Percentiles rank a stretch among this genome's conserved stretches.
Conservation (phyloP, 2,888 invertebrate genomes). For the Pseudanteris insignis region DNA sequence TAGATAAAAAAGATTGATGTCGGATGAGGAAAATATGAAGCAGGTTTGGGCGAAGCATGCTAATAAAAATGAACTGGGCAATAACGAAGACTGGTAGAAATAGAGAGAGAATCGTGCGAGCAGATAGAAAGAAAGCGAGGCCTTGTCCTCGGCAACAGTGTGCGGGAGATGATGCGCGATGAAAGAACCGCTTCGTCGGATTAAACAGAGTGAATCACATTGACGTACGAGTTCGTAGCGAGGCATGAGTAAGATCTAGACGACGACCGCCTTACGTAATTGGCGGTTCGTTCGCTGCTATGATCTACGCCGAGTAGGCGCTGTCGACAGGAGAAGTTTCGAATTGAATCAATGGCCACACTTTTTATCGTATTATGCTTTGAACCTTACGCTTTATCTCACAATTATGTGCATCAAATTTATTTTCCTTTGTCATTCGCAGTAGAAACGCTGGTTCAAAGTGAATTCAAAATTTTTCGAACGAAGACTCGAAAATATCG, state of each 20-base stretch:
- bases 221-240: constrained; percentile 42
- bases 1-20: no score
- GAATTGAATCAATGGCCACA: constrained; percentile 37
- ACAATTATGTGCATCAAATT: not conserved
- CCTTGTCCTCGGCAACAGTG: no score
- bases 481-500: no score
- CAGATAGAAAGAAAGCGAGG: no score
- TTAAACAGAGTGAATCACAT: constrained; percentile 51
- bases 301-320: constrained; percentile 37
- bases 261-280: constrained; percentile 46
- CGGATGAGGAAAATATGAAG: no score
- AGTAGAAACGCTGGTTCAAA: no score
- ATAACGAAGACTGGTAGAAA: no score
- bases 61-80: no score
- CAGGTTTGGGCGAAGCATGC: no score
- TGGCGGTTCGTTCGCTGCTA: constrained; percentile 38
- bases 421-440: no score
- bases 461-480: no score
- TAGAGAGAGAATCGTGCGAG: no score
- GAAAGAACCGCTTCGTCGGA: constrained; percentile 47
- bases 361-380: constrained; percentile 14
- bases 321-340: constrained; percentile 34
- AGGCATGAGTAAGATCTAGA: constrained; percentile 49
- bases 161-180: constrained; percentile 38
- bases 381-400: constrained; percentile 2